Base-by-base conservation (phyloP, 2,113 vertebrate genomes). In the Onychorhynchus coronatus region DNA sequence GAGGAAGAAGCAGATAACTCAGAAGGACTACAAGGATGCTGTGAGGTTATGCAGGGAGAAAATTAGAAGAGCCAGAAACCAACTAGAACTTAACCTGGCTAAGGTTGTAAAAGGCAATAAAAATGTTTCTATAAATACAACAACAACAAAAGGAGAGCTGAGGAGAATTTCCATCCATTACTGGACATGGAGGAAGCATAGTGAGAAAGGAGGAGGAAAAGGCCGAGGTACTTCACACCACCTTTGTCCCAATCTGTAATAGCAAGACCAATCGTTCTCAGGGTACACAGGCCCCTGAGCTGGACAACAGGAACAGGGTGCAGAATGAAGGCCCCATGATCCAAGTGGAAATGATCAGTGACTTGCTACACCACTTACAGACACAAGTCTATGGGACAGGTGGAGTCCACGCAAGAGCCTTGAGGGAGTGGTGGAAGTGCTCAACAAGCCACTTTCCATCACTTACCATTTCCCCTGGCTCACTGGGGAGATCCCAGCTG, bases 211-310 rank as follows among this genome's bases (percentile, higher is more conserved):
- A 21, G 10, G 11, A 73, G 58, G 35, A 80, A 39, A 49, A 73
- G 42, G 17, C 44, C 58, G 58, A 80, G 42, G 50, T 37, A 14
- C 50, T 65, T 56, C 9, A 23, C 27, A 17, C 42, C 11, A 12
- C 12, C 35, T 79, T 41, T 72, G 24, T 20, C 58, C 35, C 66
- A 35, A 24, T 25, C 30, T 63, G 3, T 47, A 41, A 21, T 2
- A 25, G 20, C 24, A 63, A 41, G n/a, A 30, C 6, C 35, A 30
- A 18, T 14, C 35, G n/a, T 17, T 49, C 49, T 41, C 2, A 0
- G 33, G 33, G 19, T 37, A 37, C 37, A 9, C 39, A 65, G n/a
- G 28, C 20, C 10, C 17, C 11, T 50, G 16, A 65, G 21, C 30
- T 37, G 59, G 2, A 42, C 30, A 11, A 6, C 25, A 56, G 49